Conservation (phyloP, 2,797 vertebrate genomes). For the Lepilemur ruficaudatus region DNA sequence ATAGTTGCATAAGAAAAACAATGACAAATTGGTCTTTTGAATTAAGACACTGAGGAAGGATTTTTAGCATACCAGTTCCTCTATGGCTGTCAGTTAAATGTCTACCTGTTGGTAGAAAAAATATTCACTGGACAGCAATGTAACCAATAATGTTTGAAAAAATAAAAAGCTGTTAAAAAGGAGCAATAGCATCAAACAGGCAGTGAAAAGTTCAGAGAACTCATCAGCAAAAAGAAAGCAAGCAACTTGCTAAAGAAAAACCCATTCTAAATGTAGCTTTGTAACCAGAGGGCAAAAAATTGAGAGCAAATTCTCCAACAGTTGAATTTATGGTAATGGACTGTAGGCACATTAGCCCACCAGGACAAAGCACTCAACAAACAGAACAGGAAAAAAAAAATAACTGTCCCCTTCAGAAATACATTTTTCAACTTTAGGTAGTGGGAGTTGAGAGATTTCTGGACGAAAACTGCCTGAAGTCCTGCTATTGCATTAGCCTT, state of each 20-base stretch:
- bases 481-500: constrained; percentile 62
- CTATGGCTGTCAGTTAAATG: not conserved
- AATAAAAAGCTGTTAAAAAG: constrained; percentile 79
- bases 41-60: not conserved
- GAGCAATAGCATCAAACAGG: constrained; percentile 77
- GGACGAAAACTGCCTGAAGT: constrained; percentile 75
- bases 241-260: constrained; percentile 74
- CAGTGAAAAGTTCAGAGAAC: constrained; percentile 76
- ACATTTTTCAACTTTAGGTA: constrained; percentile 64
- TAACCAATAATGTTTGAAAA: constrained; percentile 69
- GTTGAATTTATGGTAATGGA: constrained; percentile 81
- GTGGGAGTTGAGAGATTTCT: constrained; percentile 67
- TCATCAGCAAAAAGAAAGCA: constrained; percentile 79
- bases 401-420: constrained; percentile 64
- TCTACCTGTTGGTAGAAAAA: constrained; percentile 65
- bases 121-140: constrained; percentile 19
- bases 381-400: constrained; percentile 37
- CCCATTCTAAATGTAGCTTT: constrained; percentile 75
- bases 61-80: not conserved
- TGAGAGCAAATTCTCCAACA: constrained; percentile 78
- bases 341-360: constrained; percentile 64
- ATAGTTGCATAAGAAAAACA: not conserved
- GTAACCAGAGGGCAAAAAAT: constrained; percentile 73
- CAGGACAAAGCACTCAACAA: constrained; percentile 69
- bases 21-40: constrained; percentile 7